Conservation (phyloP, 2,888 invertebrate genomes). For the Nematopogon swammerdamellus region DNA sequence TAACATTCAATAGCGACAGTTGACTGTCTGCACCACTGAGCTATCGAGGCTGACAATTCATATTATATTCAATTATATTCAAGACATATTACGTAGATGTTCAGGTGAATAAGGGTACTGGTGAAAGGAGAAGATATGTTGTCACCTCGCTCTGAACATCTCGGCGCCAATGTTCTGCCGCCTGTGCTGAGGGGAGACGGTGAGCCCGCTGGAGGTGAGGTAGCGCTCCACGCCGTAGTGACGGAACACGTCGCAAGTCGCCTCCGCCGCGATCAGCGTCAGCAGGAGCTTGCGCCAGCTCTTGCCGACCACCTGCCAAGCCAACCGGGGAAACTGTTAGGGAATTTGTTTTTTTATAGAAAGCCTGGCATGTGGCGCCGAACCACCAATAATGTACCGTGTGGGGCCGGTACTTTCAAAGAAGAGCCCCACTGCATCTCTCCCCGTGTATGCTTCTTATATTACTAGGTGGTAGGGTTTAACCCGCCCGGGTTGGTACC, state of each 20-base stretch:
- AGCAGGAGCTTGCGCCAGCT: slow-evolving; percentile 29
- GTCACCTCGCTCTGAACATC: slow-evolving; percentile 32
- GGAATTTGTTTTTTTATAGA: too few relatives aligned
- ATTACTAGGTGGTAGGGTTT: too few relatives aligned
- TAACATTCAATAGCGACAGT: too few relatives aligned
- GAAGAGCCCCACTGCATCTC: too few relatives aligned
- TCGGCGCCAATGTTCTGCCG: slow-evolving; percentile 44
- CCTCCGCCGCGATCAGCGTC: slow-evolving; percentile 24
- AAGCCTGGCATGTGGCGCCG: too few relatives aligned
- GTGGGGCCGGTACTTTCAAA: too few relatives aligned
- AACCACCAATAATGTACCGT: too few relatives aligned
- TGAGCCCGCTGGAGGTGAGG: slow-evolving; percentile 37
- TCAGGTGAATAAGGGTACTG: background rate
- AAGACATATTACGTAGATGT: background rate
- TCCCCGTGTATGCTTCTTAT: too few relatives aligned
- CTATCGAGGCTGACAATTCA: too few relatives aligned
- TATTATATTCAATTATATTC: background rate
- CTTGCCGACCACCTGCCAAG: slow-evolving; percentile 28
- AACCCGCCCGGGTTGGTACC: too few relatives aligned
- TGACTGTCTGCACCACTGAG: too few relatives aligned
- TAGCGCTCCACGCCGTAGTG: slow-evolving; percentile 29
- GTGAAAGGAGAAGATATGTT: background rate
- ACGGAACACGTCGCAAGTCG: slow-evolving; percentile 27
- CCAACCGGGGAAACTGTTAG: too few relatives aligned
- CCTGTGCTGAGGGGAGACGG: slow-evolving; percentile 29